phyloP scores from a whole-genome alignment of 35 echinoderm and acorn worm genomes.

The Diadema setosum region DNA sequence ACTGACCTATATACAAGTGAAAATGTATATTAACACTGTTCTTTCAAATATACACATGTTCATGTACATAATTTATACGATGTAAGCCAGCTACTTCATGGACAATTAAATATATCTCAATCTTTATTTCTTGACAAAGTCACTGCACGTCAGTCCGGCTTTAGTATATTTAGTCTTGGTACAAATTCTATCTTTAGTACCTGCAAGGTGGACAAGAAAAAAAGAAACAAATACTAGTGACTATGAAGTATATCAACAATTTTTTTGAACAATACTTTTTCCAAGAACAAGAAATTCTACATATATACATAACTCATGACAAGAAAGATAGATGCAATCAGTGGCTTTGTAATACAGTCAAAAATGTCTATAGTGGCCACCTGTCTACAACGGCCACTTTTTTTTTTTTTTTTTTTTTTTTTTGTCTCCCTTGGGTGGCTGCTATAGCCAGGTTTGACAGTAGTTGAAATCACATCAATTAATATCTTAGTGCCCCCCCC shows the following conservation, averaged over 20 bases:
- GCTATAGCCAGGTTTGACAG: no score
- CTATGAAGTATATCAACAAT: no score
- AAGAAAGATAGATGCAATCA: not conserved
- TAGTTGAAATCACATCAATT: no score
- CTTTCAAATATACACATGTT: constrained; percentile 18
- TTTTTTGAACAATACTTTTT: no score
- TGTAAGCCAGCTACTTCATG: not conserved
- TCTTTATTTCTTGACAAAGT: no score
- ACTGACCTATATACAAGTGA: not conserved
- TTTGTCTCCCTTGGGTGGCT: no score
- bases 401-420: no score
- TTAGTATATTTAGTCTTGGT: constrained; percentile 77
- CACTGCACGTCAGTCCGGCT: constrained; percentile 64
- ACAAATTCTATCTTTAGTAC: constrained; percentile 94
- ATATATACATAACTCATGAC: not conserved
- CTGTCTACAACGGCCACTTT: not conserved
- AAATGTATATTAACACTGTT: not conserved
- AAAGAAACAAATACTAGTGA: not conserved
- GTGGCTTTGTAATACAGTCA: not conserved
- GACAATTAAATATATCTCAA: not conserved
- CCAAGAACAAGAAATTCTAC: no score
- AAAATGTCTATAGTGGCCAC: not conserved
- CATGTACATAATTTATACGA: constrained; percentile 2
- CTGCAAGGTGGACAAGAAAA: constrained; percentile 30
- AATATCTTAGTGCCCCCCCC: no score